phyloP scores from a whole-genome alignment of 2,888 invertebrate genomes.

The Podabrus alpinus region DNA sequence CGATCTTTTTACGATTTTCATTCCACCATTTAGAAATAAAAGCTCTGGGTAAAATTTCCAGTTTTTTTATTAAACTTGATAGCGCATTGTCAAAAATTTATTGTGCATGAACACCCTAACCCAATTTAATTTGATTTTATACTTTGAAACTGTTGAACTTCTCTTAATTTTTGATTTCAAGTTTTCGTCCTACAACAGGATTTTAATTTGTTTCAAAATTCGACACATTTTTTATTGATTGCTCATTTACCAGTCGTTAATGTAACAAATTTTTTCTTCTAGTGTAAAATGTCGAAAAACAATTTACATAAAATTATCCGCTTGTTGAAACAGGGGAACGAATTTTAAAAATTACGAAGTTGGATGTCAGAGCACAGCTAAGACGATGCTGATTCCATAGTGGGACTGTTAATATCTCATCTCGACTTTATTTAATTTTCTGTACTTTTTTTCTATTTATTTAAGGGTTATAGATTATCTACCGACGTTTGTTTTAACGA shows the following conservation, averaged over 20 bases:
- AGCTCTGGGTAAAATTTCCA: not conserved
- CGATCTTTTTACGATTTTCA: not conserved
- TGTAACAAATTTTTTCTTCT: not conserved
- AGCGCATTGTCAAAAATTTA: not conserved
- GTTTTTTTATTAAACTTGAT: not conserved
- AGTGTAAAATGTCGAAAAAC: not conserved
- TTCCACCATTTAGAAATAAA: not conserved
- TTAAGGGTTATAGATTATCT: slow-evolving; percentile 43
- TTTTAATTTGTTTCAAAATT: not conserved
- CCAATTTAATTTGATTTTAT: not conserved
- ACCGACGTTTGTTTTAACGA: slow-evolving; percentile 45
- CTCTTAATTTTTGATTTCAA: not conserved
- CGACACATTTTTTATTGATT: not conserved
- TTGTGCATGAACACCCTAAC: not conserved
- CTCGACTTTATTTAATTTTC: slow-evolving; percentile 40
- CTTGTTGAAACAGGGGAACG: slow-evolving; percentile 39
- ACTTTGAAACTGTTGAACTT: not conserved
- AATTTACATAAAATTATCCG: slow-evolving; percentile 26
- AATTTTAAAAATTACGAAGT: slow-evolving; percentile 38
- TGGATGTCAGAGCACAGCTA: slow-evolving; percentile 41
- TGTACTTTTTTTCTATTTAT: slow-evolving; percentile 41
- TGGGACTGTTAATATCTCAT: slow-evolving; percentile 36
- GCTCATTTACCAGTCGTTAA: not conserved
- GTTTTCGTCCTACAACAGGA: not conserved
- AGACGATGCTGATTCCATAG: slow-evolving; percentile 43